These are phyloP conservation scores for Elachura formosa DNA, from an alignment of 2,113 vertebrate species.

Conservation along the genomic window DNA sequence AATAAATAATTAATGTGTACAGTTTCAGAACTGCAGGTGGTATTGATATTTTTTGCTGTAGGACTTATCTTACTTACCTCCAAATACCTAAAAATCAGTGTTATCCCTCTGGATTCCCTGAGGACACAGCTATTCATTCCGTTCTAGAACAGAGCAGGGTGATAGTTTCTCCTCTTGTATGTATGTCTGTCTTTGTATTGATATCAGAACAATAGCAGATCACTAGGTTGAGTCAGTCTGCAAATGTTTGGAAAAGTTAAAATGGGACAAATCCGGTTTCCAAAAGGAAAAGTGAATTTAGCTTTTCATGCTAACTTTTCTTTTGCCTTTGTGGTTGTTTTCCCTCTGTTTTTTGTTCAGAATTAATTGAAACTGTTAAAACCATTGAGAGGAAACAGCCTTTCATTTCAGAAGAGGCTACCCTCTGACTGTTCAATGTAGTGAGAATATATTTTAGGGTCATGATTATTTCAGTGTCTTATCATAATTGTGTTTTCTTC, in stretches of 20 bases:
- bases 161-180: background rate
- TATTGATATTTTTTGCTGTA: background rate
- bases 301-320: background rate
- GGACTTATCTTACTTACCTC: background rate
- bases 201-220: background rate
- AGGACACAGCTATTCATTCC: background rate
- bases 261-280: background rate
- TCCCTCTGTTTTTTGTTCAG: background rate
- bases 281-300: background rate
- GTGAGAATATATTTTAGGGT: background rate
- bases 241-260: background rate
- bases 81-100: background rate
- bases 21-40: background rate
- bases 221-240: background rate
- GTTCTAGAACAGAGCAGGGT: background rate
- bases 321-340: background rate
- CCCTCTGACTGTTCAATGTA: background rate
- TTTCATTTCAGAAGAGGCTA: background rate
- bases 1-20: background rate
- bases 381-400: background rate
- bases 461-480: background rate
- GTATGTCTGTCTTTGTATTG: background rate
- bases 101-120: background rate
- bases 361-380: background rate
- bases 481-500: background rate